A percentile compares a stretch with the other conserved stretches of the same genome.
phyloP scores from a whole-genome alignment of 2,888 invertebrate genomes.

The Vanessa cardui region DNA sequence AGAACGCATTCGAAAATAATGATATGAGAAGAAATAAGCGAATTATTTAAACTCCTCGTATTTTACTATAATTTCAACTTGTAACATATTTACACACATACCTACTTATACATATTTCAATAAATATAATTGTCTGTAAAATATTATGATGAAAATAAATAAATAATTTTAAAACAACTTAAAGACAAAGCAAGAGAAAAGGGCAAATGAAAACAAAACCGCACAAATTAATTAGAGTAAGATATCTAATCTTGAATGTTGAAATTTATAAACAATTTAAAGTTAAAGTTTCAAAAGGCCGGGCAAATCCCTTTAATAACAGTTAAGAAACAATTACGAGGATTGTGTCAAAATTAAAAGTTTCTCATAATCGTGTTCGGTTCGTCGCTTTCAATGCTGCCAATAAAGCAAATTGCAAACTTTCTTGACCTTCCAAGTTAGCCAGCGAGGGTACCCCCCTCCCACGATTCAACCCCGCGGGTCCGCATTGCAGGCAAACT shows the following conservation, averaged over 20 bases:
- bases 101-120: too few relatives aligned
- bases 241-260: background rate
- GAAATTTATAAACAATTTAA: slow-evolving; percentile 5
- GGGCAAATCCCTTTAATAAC: slow-evolving; percentile 1
- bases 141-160: too few relatives aligned
- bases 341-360: slow-evolving; percentile 25
- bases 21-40: too few relatives aligned
- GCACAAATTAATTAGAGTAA: background rate
- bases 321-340: slow-evolving; percentile 21
- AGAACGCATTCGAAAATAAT: too few relatives aligned
- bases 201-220: background rate
- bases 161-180: too few relatives aligned
- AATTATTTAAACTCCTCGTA: too few relatives aligned
- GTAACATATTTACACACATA: too few relatives aligned
- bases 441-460: slow-evolving; percentile 56
- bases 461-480: slow-evolving; percentile 50
- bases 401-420: slow-evolving; percentile 64
- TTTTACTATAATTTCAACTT: too few relatives aligned
- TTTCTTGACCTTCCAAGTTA: slow-evolving; percentile 78
- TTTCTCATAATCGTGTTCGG: slow-evolving; percentile 18
- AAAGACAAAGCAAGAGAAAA: background rate
- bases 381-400: slow-evolving; percentile 46
- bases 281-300: background rate
- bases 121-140: too few relatives aligned
- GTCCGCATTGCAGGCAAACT: slow-evolving; percentile 77